phyloP scores from a whole-genome alignment of 2,888 invertebrate species.

The Pollenia angustigena region DNA sequence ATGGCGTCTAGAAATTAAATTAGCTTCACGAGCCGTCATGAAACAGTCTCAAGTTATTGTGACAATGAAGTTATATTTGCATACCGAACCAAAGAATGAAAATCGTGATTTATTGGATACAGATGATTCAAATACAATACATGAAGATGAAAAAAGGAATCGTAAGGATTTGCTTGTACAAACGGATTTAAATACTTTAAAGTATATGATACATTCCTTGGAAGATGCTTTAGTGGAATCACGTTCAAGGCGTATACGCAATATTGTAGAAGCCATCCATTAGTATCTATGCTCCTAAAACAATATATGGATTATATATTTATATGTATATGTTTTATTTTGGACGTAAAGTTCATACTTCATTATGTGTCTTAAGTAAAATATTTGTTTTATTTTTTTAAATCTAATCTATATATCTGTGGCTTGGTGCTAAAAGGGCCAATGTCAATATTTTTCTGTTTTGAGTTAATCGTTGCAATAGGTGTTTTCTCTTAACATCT shows the following conservation, averaged over 20 bases:
- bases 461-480: too few relatives aligned
- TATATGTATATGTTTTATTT: too few relatives aligned
- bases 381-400: slow-evolving; percentile 16
- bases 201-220: slow-evolving; percentile 87
- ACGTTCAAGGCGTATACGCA: slow-evolving; percentile 85
- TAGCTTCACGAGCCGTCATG: slow-evolving; percentile 86
- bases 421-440: too few relatives aligned
- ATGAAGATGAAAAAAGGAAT: slow-evolving; percentile 80
- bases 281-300: slow-evolving; percentile 48
- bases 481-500: too few relatives aligned
- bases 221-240: slow-evolving; percentile 88
- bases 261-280: slow-evolving; percentile 82
- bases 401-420: slow-evolving; percentile 36
- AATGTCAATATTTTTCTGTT: too few relatives aligned
- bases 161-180: slow-evolving; percentile 85
- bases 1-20: slow-evolving; percentile 88
- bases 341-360: too few relatives aligned
- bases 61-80: slow-evolving; percentile 86
- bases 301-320: too few relatives aligned
- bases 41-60: slow-evolving; percentile 87
- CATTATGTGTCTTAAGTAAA: neutral
- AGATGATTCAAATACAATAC: slow-evolving; percentile 75
- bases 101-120: slow-evolving; percentile 80
- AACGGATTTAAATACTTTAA: slow-evolving; percentile 87
- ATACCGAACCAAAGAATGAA: slow-evolving; percentile 83